phyloP scores from a whole-genome alignment of 2,888 invertebrate species.

The Camptogramma bilineatum region DNA sequence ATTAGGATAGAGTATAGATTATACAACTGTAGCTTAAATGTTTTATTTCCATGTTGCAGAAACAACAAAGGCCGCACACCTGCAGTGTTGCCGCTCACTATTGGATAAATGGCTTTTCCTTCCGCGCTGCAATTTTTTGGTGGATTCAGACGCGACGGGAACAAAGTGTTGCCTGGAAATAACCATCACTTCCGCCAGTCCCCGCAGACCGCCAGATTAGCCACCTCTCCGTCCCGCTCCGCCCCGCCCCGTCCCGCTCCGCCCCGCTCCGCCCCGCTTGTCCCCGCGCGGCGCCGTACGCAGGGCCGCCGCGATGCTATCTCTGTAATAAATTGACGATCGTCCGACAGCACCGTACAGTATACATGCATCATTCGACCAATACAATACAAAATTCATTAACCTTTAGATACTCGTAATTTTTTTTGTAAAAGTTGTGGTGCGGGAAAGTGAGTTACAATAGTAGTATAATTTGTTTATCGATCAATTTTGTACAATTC shows the following conservation, averaged over 20 bases:
- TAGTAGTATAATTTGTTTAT: background rate
- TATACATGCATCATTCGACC: background rate
- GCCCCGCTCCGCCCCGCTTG: background rate
- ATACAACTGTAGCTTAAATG: no score
- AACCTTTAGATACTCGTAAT: background rate
- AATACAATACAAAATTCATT: background rate
- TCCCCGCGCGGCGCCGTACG: background rate
- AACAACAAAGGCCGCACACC: background rate
- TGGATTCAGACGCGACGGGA: background rate
- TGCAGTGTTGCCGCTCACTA: background rate
- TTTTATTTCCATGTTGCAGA: background rate
- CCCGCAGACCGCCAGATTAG: background rate
- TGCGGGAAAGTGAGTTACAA: background rate
- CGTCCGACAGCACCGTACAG: background rate
- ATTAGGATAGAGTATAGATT: no score
- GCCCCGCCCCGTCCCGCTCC: background rate
- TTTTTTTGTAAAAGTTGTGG: background rate
- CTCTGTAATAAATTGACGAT: constrained; percentile 12
- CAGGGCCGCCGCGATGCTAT: constrained; percentile 10
- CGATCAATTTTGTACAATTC: no score
- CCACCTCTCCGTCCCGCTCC: background rate
- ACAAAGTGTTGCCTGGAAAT: constrained; percentile 2
- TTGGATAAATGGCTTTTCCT: background rate
- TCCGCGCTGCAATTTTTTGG: background rate
- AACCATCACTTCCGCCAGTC: background rate